A percentile compares a stretch with the other conserved stretches of the same genome.
phyloP scores from a whole-genome alignment of 2,113 vertebrate species.

The Speoplatyrhinus poulsoni region DNA sequence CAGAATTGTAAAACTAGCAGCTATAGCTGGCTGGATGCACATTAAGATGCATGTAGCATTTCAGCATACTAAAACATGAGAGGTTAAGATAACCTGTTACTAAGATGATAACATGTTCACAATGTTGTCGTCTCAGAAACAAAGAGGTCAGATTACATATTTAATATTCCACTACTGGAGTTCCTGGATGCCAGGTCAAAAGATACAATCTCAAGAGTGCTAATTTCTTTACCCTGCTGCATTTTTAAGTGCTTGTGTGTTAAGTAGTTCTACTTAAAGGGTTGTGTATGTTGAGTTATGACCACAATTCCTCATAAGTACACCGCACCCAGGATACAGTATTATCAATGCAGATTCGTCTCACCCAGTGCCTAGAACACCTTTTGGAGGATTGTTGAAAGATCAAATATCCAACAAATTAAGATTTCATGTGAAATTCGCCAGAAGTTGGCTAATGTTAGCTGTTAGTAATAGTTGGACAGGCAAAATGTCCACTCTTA shows the following conservation, averaged over 20 bases:
- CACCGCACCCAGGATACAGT: not conserved
- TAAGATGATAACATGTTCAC: no score
- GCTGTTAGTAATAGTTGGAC: conserved; percentile 19
- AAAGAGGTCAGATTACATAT: conserved; percentile 6
- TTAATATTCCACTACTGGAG: not conserved
- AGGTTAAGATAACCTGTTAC: not conserved
- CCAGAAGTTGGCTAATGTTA: conserved; percentile 32
- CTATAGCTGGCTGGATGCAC: not conserved
- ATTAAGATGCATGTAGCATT: conserved; percentile 39
- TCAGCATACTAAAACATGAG: conserved; percentile 41
- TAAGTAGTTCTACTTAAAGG: not conserved
- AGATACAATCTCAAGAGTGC: not conserved
- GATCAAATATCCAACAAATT: conserved; percentile 47
- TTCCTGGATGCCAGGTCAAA: not conserved
- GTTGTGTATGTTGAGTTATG: conserved; percentile 17
- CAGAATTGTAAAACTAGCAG: not conserved
- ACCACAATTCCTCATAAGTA: not conserved
- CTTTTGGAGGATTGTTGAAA: conserved; percentile 31
- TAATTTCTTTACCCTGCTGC: not conserved
- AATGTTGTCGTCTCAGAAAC: conserved; percentile 32
- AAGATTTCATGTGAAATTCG: conserved; percentile 41
- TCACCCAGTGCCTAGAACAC: conserved; percentile 38
- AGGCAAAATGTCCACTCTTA: conserved; percentile 21
- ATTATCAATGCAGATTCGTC: conserved; percentile 52
- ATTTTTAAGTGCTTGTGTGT: not conserved